phyloP scores from a whole-genome alignment of 2,888 invertebrate genomes.

The Drosophila percnosoma region DNA sequence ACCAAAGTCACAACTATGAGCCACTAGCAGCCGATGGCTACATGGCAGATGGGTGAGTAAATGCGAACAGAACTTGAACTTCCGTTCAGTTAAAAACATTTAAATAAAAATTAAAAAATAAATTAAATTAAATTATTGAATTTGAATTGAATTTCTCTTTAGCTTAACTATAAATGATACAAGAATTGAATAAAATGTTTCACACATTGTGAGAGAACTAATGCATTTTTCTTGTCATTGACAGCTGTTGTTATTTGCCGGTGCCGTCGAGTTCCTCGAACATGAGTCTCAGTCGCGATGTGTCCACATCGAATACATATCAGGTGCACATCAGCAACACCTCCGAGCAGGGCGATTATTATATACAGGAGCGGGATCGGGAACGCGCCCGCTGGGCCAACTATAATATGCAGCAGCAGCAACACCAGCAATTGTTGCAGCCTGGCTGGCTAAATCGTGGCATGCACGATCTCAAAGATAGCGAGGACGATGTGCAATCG shows the following conservation, averaged over 20 bases:
- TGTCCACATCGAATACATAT: constrained; percentile 84
- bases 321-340: constrained; percentile 79
- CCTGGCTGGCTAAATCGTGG: constrained; percentile 87
- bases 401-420: constrained; percentile 81
- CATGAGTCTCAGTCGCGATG: constrained; percentile 80
- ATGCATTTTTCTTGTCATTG: background rate
- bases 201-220: background rate
- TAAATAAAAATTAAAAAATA: background rate
- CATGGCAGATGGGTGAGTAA: constrained; percentile 68
- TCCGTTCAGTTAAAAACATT: background rate
- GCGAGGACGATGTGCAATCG: constrained; percentile 84
- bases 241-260: constrained; percentile 71
- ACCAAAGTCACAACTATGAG: constrained; percentile 53
- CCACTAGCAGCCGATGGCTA: constrained; percentile 69
- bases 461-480: constrained; percentile 85
- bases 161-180: background rate
- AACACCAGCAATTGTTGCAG: constrained; percentile 35
- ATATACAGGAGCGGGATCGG: constrained; percentile 87
- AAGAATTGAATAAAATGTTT: background rate
- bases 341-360: constrained; percentile 79
- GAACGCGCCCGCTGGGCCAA: constrained; percentile 91
- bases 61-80: background rate
- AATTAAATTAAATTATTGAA: no score
- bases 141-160: no score
- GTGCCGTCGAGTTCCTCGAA: constrained; percentile 77